Evolutionary conservation across 2,113 vertebrate species (phyloP).

Genomic region (Glaucomys volans): DNA sequence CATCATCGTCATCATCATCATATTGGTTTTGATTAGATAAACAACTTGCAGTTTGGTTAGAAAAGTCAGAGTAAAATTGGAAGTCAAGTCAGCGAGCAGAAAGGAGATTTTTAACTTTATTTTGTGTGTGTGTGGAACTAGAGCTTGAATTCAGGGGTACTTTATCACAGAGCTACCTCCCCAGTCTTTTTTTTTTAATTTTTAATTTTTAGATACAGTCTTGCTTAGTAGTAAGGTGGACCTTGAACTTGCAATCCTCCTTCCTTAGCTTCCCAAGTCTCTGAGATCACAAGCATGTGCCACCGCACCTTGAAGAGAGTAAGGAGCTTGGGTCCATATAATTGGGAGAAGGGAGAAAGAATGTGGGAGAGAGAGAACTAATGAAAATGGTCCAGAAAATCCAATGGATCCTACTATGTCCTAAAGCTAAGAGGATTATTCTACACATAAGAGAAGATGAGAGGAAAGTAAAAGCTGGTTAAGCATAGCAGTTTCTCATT

Average conservation of each 20-base stretch:
- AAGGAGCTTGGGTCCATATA: neutral
- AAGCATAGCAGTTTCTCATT: neutral
- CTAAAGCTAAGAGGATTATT: neutral
- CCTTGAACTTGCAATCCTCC: too few relatives aligned
- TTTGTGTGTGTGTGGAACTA: too few relatives aligned
- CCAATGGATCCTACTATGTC: neutral
- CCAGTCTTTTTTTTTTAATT: too few relatives aligned
- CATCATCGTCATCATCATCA: too few relatives aligned
- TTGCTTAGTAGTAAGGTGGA: too few relatives aligned
- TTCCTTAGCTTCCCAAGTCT: too few relatives aligned
- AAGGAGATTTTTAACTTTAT: neutral
- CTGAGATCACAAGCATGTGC: too few relatives aligned
- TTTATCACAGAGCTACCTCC: too few relatives aligned
- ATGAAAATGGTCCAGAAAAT: neutral
- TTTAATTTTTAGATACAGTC: too few relatives aligned
- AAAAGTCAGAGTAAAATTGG: too few relatives aligned
- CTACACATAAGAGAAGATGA: neutral
- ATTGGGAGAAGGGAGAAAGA: neutral
- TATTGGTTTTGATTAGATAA: neutral
- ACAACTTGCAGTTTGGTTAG: neutral
- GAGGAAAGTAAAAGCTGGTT: neutral
- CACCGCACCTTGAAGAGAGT: neutral
- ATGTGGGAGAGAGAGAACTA: neutral
- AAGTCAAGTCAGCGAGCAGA: neutral
- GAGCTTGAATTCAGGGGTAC: too few relatives aligned